Conservation (phyloP, 2,888 invertebrate genomes). For the Cephonodes hylas region DNA sequence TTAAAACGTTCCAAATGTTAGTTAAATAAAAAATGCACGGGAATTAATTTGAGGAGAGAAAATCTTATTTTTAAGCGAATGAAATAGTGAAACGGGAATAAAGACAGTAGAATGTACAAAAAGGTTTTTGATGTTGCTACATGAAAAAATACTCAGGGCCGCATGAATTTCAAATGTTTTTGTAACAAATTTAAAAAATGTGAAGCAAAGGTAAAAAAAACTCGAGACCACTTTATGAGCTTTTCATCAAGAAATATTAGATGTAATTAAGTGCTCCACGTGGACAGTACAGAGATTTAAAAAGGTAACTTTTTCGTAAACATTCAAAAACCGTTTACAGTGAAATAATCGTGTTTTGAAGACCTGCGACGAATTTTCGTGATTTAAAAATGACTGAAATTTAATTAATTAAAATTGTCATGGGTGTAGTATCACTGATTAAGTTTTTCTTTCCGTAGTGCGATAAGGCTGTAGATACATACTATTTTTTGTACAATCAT, state of each 20-base stretch:
- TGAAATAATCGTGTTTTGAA: too few species aligned
- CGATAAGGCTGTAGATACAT: too few species aligned
- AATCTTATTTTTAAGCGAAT: not conserved
- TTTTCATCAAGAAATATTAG: slow-evolving; percentile 9
- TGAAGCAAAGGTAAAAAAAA: not conserved
- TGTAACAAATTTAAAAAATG: not conserved
- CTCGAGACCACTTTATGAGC: not conserved
- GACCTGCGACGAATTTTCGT: too few species aligned
- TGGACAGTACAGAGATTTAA: not conserved
- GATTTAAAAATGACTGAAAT: too few species aligned
- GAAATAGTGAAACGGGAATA: not conserved
- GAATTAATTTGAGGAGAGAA: slow-evolving; percentile 4
- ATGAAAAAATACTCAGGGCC: not conserved
- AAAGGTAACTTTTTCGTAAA: not conserved
- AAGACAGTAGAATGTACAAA: not conserved
- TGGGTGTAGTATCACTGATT: too few species aligned
- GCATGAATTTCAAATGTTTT: slow-evolving; percentile 3
- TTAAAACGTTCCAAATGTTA: not conserved
- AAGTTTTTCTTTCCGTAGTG: too few species aligned
- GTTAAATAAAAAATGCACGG: slow-evolving; percentile 6
- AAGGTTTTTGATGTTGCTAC: not conserved
- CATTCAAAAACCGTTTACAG: not conserved
- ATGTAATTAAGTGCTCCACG: not conserved
- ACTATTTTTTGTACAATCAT: too few species aligned
- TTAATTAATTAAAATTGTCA: too few species aligned